These are phyloP conservation scores for Kryphioiulus occultus DNA, from an alignment of 2,888 invertebrate genomes.

Conservation along the genomic window DNA sequence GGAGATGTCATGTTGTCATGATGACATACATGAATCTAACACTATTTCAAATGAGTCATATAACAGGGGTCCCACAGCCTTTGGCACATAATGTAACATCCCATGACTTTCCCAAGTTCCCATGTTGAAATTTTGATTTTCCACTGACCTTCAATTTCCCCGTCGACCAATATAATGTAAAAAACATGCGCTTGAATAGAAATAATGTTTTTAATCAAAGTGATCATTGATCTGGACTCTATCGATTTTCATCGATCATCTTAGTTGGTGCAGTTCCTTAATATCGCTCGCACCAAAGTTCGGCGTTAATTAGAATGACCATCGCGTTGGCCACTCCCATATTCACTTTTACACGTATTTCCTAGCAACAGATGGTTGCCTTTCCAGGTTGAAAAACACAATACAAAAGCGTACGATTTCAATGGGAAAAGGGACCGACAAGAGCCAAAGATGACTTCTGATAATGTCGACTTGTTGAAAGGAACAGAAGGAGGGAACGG, in stretches of 20 bases:
- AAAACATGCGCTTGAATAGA: too few relatives aligned
- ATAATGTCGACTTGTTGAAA: slow-evolving; percentile 23
- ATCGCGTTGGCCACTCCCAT: background rate
- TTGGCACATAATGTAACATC: too few relatives aligned
- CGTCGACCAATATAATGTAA: too few relatives aligned
- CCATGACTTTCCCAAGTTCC: too few relatives aligned
- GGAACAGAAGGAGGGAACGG: slow-evolving; percentile 13
- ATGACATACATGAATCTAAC: too few relatives aligned
- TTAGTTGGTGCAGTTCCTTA: background rate
- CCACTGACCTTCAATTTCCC: too few relatives aligned
- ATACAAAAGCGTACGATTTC: background rate
- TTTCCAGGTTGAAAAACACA: slow-evolving; percentile 11
- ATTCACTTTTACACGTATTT: background rate
- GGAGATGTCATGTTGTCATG: too few relatives aligned
- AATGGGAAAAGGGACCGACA: background rate
- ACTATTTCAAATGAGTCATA: too few relatives aligned
- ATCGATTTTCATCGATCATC: background rate
- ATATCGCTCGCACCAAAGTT: background rate
- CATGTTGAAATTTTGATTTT: too few relatives aligned
- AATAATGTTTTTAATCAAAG: too few relatives aligned
- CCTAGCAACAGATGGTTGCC: slow-evolving; percentile 1
- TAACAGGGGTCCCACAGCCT: too few relatives aligned
- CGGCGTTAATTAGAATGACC: background rate
- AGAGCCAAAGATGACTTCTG: slow-evolving; percentile 15
- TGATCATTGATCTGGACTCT: background rate